Conservation (phyloP, 2,797 vertebrate genomes). For the Pangasius mekongensis region DNA sequence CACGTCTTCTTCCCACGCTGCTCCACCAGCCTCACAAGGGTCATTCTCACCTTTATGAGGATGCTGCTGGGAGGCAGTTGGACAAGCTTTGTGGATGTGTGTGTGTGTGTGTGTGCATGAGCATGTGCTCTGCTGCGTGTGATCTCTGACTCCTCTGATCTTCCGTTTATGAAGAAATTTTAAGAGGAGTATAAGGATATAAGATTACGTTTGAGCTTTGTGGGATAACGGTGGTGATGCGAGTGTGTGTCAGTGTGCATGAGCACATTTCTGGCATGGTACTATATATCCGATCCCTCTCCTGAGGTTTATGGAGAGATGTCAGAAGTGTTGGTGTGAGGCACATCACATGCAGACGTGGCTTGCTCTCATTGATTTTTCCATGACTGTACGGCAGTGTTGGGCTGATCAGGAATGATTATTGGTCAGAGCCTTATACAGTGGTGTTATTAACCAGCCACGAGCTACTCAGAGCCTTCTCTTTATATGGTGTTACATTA, state of each 20-base stretch:
- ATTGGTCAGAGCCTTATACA: neutral
- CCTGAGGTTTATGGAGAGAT: constrained; percentile 41
- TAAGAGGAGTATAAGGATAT: constrained; percentile 20
- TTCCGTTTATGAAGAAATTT: constrained; percentile 39
- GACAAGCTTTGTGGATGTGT: constrained; percentile 16
- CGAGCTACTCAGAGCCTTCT: neutral
- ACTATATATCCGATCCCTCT: constrained; percentile 23
- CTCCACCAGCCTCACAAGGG: constrained; percentile 11
- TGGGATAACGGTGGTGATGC: neutral
- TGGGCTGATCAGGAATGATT: neutral
- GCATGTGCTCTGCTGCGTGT: constrained; percentile 31
- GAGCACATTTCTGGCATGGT: constrained; percentile 13
- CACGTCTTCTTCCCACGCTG: constrained; percentile 15
- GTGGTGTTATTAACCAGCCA: constrained; percentile 21
- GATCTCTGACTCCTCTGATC: constrained; percentile 39
- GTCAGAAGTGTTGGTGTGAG: constrained; percentile 28
- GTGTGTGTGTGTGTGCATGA: constrained; percentile 13
- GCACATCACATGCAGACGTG: constrained; percentile 19
- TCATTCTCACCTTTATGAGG: constrained; percentile 14
- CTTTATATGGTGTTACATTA: neutral
- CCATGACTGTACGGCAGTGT: neutral
- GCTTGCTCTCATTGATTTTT: constrained; percentile 12
- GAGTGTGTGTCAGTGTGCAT: neutral
- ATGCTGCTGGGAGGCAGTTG: constrained; percentile 14
- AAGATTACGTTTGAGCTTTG: neutral